These are phyloP conservation scores for Semnopithecus entellus DNA, from an alignment of 2,113 vertebrate species.

Conservation along the genomic window DNA sequence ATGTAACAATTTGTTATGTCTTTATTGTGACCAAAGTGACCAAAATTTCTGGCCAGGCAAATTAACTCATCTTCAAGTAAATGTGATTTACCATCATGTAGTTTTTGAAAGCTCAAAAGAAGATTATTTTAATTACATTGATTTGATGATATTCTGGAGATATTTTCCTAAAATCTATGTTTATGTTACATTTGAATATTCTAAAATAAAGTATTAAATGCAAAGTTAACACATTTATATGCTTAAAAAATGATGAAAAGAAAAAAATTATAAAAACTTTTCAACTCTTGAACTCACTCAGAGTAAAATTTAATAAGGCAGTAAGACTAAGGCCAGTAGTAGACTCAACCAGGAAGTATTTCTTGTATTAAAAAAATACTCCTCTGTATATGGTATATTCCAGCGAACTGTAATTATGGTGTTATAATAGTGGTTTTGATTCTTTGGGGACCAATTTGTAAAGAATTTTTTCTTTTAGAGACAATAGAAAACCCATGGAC, in stretches of 20 bases:
- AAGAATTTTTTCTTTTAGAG: background rate
- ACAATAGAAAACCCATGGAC: background rate
- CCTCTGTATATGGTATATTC: background rate
- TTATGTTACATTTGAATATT: constrained; percentile 17
- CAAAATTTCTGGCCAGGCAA: background rate
- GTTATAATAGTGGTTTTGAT: constrained; percentile 17
- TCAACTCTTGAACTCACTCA: background rate
- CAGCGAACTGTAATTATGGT: background rate
- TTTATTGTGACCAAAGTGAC: background rate
- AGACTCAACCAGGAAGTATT: background rate
- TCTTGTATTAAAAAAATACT: background rate
- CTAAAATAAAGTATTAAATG: background rate
- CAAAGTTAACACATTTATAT: background rate
- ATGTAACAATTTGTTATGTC: background rate
- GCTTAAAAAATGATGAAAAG: constrained; percentile 31
- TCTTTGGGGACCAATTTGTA: constrained; percentile 20
- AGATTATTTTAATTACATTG: constrained; percentile 4
- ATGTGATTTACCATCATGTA: background rate
- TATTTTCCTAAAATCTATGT: background rate
- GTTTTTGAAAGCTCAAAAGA: background rate
- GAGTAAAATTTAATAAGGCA: background rate
- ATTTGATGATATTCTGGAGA: background rate
- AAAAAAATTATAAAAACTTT: background rate
- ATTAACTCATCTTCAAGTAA: background rate
- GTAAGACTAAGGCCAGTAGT: background rate